Evolutionary conservation across 2,113 vertebrate species (phyloP).

Genomic region (Stictonetta naevosa): DNA sequence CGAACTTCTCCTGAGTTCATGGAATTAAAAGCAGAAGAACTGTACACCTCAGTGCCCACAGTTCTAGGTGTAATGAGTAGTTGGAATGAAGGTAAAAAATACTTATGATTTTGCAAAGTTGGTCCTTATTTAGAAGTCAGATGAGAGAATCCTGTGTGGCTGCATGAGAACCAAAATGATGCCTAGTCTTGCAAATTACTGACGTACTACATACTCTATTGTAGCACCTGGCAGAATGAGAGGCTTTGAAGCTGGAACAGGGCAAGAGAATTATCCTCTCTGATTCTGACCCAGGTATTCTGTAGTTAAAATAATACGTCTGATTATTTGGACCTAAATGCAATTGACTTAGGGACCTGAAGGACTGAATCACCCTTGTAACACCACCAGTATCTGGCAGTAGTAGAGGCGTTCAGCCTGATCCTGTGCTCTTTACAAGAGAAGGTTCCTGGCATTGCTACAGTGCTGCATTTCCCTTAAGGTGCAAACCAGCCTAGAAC

Average conservation of each 20-base stretch:
- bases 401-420: not conserved
- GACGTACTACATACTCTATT: fast-evolving
- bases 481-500: not conserved
- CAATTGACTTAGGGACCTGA: not conserved
- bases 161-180: not conserved
- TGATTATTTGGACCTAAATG: not conserved
- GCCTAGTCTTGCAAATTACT: not conserved
- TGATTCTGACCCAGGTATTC: not conserved
- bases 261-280: not conserved
- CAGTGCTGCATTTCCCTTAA: not conserved
- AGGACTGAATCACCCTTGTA: not conserved
- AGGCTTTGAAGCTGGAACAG: not conserved
- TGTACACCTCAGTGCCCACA: conserved; percentile 79
- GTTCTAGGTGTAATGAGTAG: conserved; percentile 82
- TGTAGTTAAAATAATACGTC: not conserved
- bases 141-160: not conserved
- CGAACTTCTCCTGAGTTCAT: conserved; percentile 20
- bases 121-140: not conserved
- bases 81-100: conserved; percentile 84
- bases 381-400: not conserved
- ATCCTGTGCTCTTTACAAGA: not conserved
- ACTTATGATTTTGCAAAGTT: not conserved
- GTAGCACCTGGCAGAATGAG: not conserved
- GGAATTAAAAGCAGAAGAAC: conserved; percentile 83
- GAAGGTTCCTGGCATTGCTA: not conserved